Percentiles rank a stretch among this genome's conserved stretches.
These are phyloP conservation scores for Dicerorhinus sumatrensis DNA, from an alignment of 2,113 vertebrate genomes.

Conservation along the genomic window DNA sequence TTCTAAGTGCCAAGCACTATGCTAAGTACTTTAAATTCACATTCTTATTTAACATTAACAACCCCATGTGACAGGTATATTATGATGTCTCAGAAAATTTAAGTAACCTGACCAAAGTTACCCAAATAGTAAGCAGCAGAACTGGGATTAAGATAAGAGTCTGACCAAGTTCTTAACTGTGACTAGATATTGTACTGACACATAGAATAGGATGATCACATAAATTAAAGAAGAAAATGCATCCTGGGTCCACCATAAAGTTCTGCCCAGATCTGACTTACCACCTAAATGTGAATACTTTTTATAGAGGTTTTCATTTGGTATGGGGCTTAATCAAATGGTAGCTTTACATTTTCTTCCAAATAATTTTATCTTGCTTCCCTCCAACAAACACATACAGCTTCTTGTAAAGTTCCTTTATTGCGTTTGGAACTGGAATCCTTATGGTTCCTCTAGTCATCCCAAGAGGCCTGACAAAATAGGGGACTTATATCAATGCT, in stretches of 20 bases:
- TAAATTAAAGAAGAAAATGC: not conserved
- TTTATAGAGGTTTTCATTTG: not conserved
- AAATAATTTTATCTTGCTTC: conserved; percentile 31
- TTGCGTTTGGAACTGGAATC: not conserved
- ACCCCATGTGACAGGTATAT: not conserved
- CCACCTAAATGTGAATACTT: not conserved
- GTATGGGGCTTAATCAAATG: not conserved
- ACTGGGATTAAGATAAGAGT: conserved; percentile 11
- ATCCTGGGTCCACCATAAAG: not conserved
- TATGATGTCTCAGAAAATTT: conserved; percentile 28
- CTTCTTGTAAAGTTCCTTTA: not conserved
- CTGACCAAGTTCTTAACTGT: conserved; percentile 84
- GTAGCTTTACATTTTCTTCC: conserved; percentile 28
- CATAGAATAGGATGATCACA: not conserved
- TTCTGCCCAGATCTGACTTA: not conserved
- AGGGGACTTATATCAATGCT: not conserved
- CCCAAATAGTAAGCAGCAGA: not conserved
- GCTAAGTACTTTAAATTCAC: not conserved
- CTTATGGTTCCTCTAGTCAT: not conserved
- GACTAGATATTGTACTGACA: not conserved
- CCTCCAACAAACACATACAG: not conserved
- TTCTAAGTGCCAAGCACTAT: not conserved
- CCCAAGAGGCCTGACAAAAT: not conserved
- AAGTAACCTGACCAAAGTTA: conserved; percentile 15
- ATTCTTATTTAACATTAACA: not conserved